Evolutionary conservation across 2,888 invertebrate genomes (phyloP), one percentile per base, ranked within the genome.

Genomic region (Therioaphis trifolii): DNA sequence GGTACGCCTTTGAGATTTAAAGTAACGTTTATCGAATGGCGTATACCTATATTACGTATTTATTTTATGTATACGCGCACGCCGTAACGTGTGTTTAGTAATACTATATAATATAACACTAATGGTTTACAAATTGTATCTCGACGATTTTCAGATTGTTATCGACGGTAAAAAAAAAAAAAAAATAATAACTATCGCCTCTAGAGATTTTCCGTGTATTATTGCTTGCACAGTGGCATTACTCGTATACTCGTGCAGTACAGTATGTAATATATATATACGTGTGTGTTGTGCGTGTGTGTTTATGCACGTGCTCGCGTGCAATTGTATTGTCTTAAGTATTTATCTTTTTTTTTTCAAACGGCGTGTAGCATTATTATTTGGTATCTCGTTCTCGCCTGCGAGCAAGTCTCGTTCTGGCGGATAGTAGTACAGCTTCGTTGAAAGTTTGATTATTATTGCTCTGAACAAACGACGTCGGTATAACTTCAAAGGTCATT

Each of bases 41-140:
- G 35, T 35, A 35, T 35, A 35, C 7, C 7, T 5, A 35, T 35
- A 35, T 35, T 35, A 35, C 7, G 7, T 35, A n/a, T 46, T 9
- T 14, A 46, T 2, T 9, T 9, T 12, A 46, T 12, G 46, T 46
- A 9, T 46, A 46, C 46, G 12, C 46, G 46, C 46, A 46, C 35
- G 18, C 29, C 29, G 29, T 18, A 27, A 63, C 29, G 35, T 29
- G 24, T 58, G 58, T 58, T 58, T 24, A 58, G 58, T 11, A 21
- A 21, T 12, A 35, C 35, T 5, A 3, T 35, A 35, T 35, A 35
- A 7, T 35, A 7, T 35, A 35, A 7, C 21, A 29, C 77, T 77
- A 77, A 77, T 77, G 77, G 66, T 18, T 66, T 77, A 77, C 77
- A 77, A 77, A 77, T 77, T 49, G 77, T 77, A 35, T 77, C 29